Percentiles rank a stretch among this genome's conserved stretches.
These are phyloP conservation scores for Hippopotamyrus pictus DNA, from an alignment of 2,797 vertebrate genomes.

Conservation along the genomic window DNA sequence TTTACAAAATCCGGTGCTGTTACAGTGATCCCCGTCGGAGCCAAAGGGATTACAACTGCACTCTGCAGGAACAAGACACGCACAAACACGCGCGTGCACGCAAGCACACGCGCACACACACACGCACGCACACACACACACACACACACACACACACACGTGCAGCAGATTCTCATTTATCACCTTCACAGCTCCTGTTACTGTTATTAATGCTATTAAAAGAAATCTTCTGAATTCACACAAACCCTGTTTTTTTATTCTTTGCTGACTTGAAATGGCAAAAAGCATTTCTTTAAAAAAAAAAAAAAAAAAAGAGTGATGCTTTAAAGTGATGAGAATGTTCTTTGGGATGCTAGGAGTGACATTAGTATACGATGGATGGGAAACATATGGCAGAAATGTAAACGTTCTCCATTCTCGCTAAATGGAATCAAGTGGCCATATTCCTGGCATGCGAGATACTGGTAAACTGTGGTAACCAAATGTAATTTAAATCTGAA, in stretches of 20 bases:
- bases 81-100: constrained; percentile 18
- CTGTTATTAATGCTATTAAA: constrained; percentile 11
- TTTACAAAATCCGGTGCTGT: constrained; percentile 98
- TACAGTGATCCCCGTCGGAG: constrained; percentile 94
- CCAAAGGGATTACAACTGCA: constrained; percentile 97
- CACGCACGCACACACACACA: background rate
- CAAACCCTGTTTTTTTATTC: background rate
- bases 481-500: constrained; percentile 2
- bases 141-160: background rate
- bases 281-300: background rate
- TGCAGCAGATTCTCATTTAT: background rate
- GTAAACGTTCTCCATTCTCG: background rate
- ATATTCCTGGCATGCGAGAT: background rate
- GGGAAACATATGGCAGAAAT: background rate
- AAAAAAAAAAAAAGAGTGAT: background rate
- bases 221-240: constrained; percentile 15
- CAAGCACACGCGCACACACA: background rate
- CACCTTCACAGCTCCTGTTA: background rate
- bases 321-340: constrained; percentile 43
- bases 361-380: background rate
- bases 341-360: background rate
- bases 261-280: background rate
- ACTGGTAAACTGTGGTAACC: background rate
- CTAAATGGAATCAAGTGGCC: background rate
- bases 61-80: constrained; percentile 90